A percentile compares a stretch with the other conserved stretches of the same genome.
Conservation (phyloP, 2,113 vertebrate species). For the Panthera leo region DNA sequence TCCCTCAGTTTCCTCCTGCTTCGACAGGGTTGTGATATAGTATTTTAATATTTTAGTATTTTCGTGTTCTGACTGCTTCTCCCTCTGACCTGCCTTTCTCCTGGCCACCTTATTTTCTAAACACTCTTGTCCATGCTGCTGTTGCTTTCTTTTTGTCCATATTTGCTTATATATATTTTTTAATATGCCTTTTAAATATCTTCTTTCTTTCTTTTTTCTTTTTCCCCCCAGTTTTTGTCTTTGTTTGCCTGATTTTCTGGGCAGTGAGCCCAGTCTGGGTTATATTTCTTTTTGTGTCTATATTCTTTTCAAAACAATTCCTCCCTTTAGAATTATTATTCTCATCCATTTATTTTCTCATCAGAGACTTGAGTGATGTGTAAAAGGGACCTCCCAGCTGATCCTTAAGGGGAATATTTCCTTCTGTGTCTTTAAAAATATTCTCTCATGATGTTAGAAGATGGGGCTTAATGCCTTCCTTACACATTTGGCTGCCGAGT, state of each 20-base stretch:
- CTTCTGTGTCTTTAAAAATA: not conserved
- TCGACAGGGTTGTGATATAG: accelerated
- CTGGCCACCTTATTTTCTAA: not conserved
- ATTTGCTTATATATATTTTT: not conserved
- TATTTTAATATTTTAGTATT: not conserved
- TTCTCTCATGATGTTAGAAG: not conserved
- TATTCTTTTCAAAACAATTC: conserved; percentile 22
- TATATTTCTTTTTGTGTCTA: conserved; percentile 29
- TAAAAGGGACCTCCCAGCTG: not conserved
- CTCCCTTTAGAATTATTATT: not conserved
- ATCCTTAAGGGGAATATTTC: not conserved
- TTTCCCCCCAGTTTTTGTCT: not conserved
- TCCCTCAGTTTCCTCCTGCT: too few species aligned
- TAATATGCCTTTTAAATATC: not conserved
- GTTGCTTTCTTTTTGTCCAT: not conserved
- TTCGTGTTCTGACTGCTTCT: not conserved
- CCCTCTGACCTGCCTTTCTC: not conserved
- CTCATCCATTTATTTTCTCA: conserved; percentile 54
- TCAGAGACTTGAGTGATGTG: not conserved
- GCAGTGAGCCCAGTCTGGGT: conserved; percentile 13
- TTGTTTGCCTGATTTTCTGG: conserved; percentile 49
- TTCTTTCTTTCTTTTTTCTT: not conserved
- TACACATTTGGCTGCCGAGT: not conserved
- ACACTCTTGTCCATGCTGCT: not conserved
- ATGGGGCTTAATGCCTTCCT: not conserved